phyloP scores from a whole-genome alignment of 2,797 vertebrate genomes.

The Eulemur coronatus region DNA sequence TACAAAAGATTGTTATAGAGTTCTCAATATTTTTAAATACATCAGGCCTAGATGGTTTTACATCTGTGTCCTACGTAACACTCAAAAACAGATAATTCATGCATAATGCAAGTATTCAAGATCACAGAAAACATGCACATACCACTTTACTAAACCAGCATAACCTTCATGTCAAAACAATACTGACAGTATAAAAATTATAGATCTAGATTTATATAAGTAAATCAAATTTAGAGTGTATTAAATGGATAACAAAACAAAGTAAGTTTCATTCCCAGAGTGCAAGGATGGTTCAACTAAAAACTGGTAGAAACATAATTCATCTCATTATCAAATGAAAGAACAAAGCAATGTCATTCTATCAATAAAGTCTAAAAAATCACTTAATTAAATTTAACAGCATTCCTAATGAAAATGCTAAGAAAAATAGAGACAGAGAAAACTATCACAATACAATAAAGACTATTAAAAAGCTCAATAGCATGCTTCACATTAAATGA shows the following conservation, averaged over 20 bases:
- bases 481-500: neutral
- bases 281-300: neutral
- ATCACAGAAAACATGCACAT: neutral
- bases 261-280: conserved; percentile 6
- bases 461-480: neutral
- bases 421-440: neutral
- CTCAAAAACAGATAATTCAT: neutral
- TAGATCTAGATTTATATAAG: neutral
- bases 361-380: neutral
- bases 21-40: neutral
- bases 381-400: neutral
- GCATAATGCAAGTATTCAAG: neutral
- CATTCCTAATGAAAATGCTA: conserved; percentile 34
- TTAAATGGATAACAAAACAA: neutral
- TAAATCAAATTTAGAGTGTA: neutral
- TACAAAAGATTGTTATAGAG: neutral
- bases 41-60: neutral
- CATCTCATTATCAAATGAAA: conserved; percentile 22
- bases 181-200: neutral
- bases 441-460: neutral
- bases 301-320: neutral
- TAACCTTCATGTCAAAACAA: conserved; percentile 13
- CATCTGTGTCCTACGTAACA: neutral
- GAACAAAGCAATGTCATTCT: neutral
- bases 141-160: neutral